Conservation (phyloP, 1,140 invertebrate species). For the Macrobrachium rosenbergii region DNA sequence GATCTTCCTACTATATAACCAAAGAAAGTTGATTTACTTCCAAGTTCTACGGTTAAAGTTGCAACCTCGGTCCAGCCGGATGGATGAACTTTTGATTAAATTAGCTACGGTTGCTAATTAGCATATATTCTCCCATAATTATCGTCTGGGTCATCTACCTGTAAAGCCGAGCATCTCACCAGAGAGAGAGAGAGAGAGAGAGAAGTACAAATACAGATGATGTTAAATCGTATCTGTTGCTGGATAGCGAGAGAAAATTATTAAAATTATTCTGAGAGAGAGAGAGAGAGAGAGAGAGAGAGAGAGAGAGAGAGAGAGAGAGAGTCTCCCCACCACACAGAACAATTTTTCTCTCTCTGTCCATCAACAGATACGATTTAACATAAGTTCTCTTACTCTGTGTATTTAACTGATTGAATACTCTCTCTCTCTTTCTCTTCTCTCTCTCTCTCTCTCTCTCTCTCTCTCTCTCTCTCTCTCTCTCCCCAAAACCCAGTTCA, state of each 20-base stretch:
- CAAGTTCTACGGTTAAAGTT: neutral
- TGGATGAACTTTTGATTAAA: too few relatives aligned
- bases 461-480: slow-evolving; percentile 20
- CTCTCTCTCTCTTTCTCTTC: slow-evolving; percentile 31
- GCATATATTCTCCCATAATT: too few relatives aligned
- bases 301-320: neutral
- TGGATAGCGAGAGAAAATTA: slow-evolving; percentile 36
- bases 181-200: slow-evolving; percentile 39
- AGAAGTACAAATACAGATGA: too few relatives aligned
- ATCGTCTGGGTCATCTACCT: too few relatives aligned
- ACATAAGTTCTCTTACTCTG: too few relatives aligned
- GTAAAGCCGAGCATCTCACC: neutral
- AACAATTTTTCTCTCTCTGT: too few relatives aligned
- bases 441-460: slow-evolving; percentile 31
- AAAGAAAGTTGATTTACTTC: neutral
- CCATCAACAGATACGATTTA: too few relatives aligned
- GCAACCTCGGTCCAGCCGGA: neutral
- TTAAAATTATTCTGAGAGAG: too few relatives aligned
- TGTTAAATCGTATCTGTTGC: too few relatives aligned
- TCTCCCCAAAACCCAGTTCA: neutral
- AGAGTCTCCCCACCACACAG: neutral
- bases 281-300: slow-evolving; percentile 22
- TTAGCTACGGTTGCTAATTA: too few relatives aligned
- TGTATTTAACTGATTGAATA: too few relatives aligned
- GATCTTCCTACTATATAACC: too few relatives aligned